phyloP scores from a whole-genome alignment of 2,113 vertebrate species.

The Neodon shergylaensis region DNA sequence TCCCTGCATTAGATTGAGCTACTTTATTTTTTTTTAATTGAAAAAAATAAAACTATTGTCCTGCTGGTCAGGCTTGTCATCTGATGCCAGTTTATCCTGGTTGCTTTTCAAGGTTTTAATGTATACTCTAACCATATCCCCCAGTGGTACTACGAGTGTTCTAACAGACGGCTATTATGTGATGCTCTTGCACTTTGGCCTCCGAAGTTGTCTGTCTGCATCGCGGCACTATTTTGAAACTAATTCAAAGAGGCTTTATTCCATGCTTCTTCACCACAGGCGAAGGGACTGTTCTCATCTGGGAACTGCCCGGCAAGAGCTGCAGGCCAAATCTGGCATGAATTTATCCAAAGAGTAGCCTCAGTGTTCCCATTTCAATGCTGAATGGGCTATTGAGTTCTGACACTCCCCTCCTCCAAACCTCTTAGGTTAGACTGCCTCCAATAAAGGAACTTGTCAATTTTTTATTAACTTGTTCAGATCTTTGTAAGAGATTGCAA shows the following conservation, averaged over 20 bases:
- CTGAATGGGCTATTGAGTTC: constrained; percentile 80
- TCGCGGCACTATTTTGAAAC: constrained; percentile 83
- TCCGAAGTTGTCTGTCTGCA: constrained; percentile 82
- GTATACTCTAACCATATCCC: constrained; percentile 83
- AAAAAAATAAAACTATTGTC: constrained; percentile 38
- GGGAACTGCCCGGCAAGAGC: constrained; percentile 81
- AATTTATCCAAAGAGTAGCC: constrained; percentile 85
- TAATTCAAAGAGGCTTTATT: constrained; percentile 88
- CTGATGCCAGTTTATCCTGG: constrained; percentile 79
- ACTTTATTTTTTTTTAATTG: constrained; percentile 71
- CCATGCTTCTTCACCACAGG: constrained; percentile 81
- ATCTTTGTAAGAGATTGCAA: neutral
- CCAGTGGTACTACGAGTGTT: constrained; percentile 72
- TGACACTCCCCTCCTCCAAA: constrained; percentile 56
- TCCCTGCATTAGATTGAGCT: neutral
- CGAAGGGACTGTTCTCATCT: constrained; percentile 80
- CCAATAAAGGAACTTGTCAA: constrained; percentile 60
- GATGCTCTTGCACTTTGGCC: constrained; percentile 76
- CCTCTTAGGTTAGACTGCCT: constrained; percentile 69
- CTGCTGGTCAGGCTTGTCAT: constrained; percentile 63
- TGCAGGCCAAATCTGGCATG: constrained; percentile 88
- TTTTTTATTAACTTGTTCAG: constrained; percentile 63
- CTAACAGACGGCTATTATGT: constrained; percentile 84
- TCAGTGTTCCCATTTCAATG: constrained; percentile 80
- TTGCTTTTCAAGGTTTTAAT: constrained; percentile 79